Conservation (phyloP, 2,888 invertebrate species). For the Muscina levida region DNA sequence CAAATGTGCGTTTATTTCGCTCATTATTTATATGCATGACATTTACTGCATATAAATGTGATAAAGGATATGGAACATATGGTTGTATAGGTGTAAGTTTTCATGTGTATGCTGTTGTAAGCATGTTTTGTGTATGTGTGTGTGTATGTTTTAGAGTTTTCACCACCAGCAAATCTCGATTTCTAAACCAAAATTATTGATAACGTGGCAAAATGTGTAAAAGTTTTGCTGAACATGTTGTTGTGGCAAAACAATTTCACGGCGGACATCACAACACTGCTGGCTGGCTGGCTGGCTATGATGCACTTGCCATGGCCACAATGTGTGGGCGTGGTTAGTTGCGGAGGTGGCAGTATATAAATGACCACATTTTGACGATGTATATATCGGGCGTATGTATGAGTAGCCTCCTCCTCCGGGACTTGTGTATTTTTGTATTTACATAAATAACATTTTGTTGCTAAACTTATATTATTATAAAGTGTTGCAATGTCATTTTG, state of each 20-base stretch:
- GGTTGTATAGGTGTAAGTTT: not conserved
- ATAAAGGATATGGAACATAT: not conserved
- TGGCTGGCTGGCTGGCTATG: no score
- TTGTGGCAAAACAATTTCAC: not conserved
- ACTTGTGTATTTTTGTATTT: no score
- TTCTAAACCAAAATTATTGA: conserved; percentile 13
- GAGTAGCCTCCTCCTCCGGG: no score
- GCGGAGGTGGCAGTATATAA: no score
- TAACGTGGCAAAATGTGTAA: not conserved
- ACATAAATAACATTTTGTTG: no score
- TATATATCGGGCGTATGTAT: no score
- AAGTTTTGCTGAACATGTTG: not conserved
- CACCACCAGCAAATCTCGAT: not conserved
- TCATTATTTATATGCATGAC: not conserved
- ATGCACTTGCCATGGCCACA: no score
- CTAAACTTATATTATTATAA: not conserved
- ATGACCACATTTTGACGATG: no score
- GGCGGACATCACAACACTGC: not conserved
- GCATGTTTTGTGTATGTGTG: not conserved
- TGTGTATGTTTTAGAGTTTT: not conserved
- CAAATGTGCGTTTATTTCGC: not conserved
- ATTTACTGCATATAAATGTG: not conserved
- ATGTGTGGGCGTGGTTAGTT: no score
- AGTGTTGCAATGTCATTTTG: conserved; percentile 28
- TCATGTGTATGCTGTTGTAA: not conserved